These are phyloP conservation scores for Xylota sylvarum DNA, from an alignment of 2,888 invertebrate genomes.

Conservation along the genomic window DNA sequence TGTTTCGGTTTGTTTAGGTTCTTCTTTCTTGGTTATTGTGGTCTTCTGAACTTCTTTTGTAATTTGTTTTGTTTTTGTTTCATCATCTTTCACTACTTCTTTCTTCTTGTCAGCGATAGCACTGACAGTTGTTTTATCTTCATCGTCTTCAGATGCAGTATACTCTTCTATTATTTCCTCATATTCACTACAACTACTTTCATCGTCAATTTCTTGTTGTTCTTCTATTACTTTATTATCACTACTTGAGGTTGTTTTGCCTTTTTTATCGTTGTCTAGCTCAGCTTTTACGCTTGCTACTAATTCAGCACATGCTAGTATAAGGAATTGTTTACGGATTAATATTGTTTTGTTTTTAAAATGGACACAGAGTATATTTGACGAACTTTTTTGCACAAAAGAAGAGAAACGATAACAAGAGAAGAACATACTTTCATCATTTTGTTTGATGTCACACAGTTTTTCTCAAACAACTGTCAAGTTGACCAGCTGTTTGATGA, in stretches of 20 bases:
- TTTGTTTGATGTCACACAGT: conserved; percentile 47
- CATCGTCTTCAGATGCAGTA: conserved; percentile 81
- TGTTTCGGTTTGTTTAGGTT: conserved; percentile 50
- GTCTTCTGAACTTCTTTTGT: conserved; percentile 68
- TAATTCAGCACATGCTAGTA: conserved; percentile 85
- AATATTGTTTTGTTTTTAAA: conserved; percentile 14
- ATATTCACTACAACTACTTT: conserved; percentile 83
- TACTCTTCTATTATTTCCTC: conserved; percentile 84
- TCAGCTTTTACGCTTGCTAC: conserved; percentile 85
- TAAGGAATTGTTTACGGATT: conserved; percentile 38
- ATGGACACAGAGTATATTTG: conserved; percentile 13
- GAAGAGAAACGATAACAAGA: conserved; percentile 40
- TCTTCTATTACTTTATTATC: conserved; percentile 45
- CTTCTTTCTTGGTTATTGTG: conserved; percentile 66
- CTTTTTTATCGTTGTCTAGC: conserved; percentile 71
- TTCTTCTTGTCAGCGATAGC: conserved; percentile 30
- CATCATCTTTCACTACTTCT: conserved; percentile 76
- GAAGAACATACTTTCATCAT: background rate
- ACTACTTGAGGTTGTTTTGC: conserved; percentile 47
- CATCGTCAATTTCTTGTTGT: conserved; percentile 78
- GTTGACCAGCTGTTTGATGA: background rate
- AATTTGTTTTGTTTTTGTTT: conserved; percentile 53
- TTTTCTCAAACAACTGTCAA: background rate
- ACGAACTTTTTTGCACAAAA: conserved; percentile 36
- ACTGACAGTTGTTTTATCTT: conserved; percentile 47